phyloP scores from a whole-genome alignment of 2,113 vertebrate species.

The Butorides virescens region DNA sequence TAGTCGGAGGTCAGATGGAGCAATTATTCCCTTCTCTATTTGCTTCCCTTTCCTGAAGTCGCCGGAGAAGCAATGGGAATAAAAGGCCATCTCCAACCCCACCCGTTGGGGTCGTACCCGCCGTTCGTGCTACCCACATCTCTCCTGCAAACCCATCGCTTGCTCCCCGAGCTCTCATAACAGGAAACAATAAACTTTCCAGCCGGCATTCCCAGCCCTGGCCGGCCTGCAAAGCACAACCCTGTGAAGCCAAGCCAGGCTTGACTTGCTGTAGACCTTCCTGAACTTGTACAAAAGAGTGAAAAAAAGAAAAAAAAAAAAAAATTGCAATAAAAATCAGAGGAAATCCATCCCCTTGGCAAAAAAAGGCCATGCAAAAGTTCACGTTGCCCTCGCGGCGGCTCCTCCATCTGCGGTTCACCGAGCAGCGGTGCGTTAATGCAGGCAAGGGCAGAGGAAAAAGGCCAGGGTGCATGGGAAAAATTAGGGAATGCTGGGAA shows the following conservation, averaged over 20 bases:
- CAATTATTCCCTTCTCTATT: constrained; percentile 25
- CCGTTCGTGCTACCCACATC: rapidly evolving
- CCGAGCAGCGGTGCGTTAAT: neutral
- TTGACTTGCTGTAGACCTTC: neutral
- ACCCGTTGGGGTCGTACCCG: neutral
- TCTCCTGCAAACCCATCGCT: neutral
- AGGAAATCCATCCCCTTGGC: neutral
- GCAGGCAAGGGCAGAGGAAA: neutral
- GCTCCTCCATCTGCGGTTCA: neutral
- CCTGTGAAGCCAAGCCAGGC: constrained; percentile 25
- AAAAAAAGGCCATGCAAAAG: rapidly evolving
- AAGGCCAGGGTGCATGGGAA: neutral
- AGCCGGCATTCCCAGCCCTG: neutral
- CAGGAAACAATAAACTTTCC: constrained; percentile 62
- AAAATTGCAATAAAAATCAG: neutral
- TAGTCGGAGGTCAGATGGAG: neutral
- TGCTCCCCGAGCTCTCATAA: constrained; percentile 2
- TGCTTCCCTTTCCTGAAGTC: constrained; percentile 59
- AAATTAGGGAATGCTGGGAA: neutral
- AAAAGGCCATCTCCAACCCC: neutral
- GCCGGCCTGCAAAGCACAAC: neutral
- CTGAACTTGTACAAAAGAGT: neutral
- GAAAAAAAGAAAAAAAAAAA: no score
- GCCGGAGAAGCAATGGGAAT: neutral
- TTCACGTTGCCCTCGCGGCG: neutral